Evolutionary conservation across 2,797 vertebrate genomes (phyloP), one percentile per base, ranked within the genome.

Genomic region (Peromyscus nudipes): DNA sequence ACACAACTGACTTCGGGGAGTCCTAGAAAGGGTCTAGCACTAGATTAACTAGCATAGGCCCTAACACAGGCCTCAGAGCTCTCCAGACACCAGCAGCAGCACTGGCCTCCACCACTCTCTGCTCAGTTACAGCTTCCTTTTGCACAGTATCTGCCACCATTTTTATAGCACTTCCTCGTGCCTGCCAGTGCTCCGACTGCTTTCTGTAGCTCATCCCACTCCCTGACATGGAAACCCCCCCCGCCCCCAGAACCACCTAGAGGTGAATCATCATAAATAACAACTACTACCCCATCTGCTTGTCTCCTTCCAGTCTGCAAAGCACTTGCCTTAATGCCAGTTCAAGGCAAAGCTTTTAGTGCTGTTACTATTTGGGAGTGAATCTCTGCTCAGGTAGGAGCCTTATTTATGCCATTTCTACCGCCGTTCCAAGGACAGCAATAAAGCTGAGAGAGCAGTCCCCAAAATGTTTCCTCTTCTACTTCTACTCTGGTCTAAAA

Each of bases 151-250:
- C 52, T 93, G 89, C 84, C 93, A 96, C 49, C 37, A 75, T 87
- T 83, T 89, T 89, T 84, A 91, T 9, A 91, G 62, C 89, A 96
- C 82, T 88, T 77, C 16, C 86, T 95, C 7, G 6, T 89, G 76
- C 83, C 95, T 87, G 84, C 57, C 73, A 96, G 79, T 14, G 81
- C 80, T 96, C 64, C n/a, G 85, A 96, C 90, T 86, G 79, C 57
- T 77, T 57, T 87, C 37, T 27, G 80, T 92, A 40, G 75, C 88
- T 84, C 89, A 94, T 31, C 64, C 82, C 57, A 79, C 64, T 85
- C 31, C 62, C 62, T 75, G 57, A 49, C 77, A 95, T 57, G n/a
- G 69, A 73, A 87, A 93, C 80, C 62, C 62, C 34, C 34, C 80
- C 83, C 69, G n/a, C 34, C 80, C 83, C 69, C 46, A 89, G 57